Base-by-base conservation (phyloP, 2,888 invertebrate species). In the Hedya salicella region DNA sequence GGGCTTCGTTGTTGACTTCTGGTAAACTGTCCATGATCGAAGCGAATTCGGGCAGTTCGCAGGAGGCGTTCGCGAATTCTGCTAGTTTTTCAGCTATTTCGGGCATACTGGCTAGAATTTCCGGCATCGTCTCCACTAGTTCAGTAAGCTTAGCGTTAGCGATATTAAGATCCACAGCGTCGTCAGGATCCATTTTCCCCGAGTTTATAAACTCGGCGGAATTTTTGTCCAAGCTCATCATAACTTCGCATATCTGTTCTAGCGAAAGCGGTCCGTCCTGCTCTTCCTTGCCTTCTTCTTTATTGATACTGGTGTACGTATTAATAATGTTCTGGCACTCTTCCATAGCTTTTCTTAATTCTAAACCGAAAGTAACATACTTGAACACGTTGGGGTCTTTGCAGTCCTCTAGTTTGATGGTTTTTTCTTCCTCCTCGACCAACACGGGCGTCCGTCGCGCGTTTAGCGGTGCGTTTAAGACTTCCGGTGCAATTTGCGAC, bases 311-410 rank as follows among this genome's bases (percentile, higher is more conserved):
- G 69, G 87, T 88, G 19, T 89, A 90, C 0, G 90, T 88, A 50
- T 89, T 88, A 1, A 91, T 91, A 17, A 91, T 89, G 70, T 89
- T 89, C 75, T 91, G 90, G 68, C 91, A 91, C 44, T 91, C 91
- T 63, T 91, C 92, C 88, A 92, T 90, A 0, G 91, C 91, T 69
- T 88, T 91, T 67, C 91, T 92, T 4, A 92, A 89, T 76, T 91
- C 90, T 21, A 91, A 39, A 0, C 92, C 90, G 25, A 91, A 90
- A 0, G 87, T 86, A 0, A 90, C 87, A 40, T 91, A 90, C 32
- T 90, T 91, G 46, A 86, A 86, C 0, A 89, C 79, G 48, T 84
- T 87, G 0, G 84, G 80, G 32, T 90, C 89, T 68, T 85, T 87
- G 0, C 25, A 4, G 25, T 69, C 60, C 0, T 71, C 63, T 0